Evolutionary conservation across 2,113 vertebrate genomes (phyloP).

Genomic region (Barnardius zonarius): DNA sequence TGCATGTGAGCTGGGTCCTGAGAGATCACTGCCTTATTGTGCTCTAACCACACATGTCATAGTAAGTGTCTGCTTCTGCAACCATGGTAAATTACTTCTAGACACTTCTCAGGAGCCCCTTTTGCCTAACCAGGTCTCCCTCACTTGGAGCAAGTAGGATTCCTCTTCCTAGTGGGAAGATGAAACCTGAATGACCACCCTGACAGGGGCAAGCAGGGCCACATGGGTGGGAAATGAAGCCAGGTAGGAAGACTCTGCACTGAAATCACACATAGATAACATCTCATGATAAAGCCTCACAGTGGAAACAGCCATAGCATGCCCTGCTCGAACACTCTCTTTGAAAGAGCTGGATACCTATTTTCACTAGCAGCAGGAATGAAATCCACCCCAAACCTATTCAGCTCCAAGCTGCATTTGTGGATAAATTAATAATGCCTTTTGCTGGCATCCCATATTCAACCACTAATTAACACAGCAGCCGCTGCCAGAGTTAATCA

Average conservation of each 20-base stretch:
- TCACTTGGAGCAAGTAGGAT: neutral
- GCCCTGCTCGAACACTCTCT: neutral
- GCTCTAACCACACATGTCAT: neutral
- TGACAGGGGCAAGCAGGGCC: neutral
- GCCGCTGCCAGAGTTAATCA: slow-evolving; percentile 46
- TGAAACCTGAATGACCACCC: neutral
- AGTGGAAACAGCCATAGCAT: neutral
- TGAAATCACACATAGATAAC: neutral
- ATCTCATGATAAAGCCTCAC: neutral
- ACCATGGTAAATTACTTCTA: neutral
- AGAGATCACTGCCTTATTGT: neutral
- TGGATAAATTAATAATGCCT: neutral
- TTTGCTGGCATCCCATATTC: neutral
- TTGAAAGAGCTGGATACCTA: neutral
- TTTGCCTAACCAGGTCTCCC: neutral
- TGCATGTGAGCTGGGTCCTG: neutral
- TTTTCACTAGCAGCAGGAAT: neutral
- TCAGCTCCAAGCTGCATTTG: neutral
- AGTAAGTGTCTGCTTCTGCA: neutral
- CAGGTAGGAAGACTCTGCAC: neutral
- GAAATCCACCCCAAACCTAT: neutral
- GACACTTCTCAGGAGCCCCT: neutral
- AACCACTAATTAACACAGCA: slow-evolving; percentile 68
- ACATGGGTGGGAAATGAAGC: neutral
- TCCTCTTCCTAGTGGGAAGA: neutral